Base-by-base conservation (phyloP, 2,888 invertebrate species). In the Melieria picta region DNA sequence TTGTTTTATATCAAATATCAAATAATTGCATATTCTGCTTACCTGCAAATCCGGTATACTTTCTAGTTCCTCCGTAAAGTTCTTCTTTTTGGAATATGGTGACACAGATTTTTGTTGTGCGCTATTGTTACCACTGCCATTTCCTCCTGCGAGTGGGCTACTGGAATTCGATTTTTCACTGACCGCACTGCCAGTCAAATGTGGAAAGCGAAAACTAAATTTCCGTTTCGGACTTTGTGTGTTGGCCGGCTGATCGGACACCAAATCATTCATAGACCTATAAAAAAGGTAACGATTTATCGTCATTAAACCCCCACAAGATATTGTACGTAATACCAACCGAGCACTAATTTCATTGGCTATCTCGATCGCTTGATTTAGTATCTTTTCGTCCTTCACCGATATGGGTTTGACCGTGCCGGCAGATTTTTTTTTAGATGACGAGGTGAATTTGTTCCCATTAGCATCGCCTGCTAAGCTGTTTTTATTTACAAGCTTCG, bases 341-440 rank as follows among this genome's bases (percentile, higher is more conserved):
- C 91, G 90, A 63, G 92, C 91, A 60, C 95, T 96, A 73, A 97
- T 90, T 88, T 97, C 96, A 85, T 96, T 96, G 30, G 97, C 97
- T 88, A 97, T 90, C 67, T 96, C 96, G 74, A 97, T 96, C 0
- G 97, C 98, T 30, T 94, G 94, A 80, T 98, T 95, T 73, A 98
- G 89, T 7, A 95, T 95, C 85, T 93, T 94, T 85, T 96, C 93
- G 82, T 98, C 98, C 74, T 96, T 93, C 0, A 96, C 94, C 10
- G 97, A 97, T 88, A 98, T 97, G 4, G 93, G 95, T 86, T 97
- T 98, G 83, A 97, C 93, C 2, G 82, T 81, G 0, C 91, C 88
- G 43, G 89, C 88, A 48, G 84, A 78, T 67, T 86, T 86, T 74
- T 85, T 87, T 55, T 75, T 77, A 5, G 75, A 65, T 4, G 65